A percentile compares a stretch with the other conserved stretches of the same genome.
Evolutionary conservation across 92 coral and sea anemone species (phyloP).

Genomic region (Diadumene lineata): DNA sequence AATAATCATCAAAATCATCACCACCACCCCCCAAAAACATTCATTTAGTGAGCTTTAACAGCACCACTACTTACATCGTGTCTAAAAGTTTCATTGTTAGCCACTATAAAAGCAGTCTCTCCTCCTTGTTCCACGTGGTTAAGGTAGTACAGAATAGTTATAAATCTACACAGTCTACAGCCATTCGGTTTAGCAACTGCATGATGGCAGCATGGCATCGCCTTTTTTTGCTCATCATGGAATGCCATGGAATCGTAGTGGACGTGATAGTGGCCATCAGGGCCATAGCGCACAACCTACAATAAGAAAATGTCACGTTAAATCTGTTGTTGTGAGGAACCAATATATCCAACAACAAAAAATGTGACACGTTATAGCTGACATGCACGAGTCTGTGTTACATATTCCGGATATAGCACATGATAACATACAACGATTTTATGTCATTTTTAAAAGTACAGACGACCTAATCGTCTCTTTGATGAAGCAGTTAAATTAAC

Average conservation of each 20-base stretch:
- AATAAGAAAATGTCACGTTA: not conserved
- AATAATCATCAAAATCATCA: too few species aligned
- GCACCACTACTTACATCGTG: constrained; percentile 37
- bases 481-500: too few species aligned
- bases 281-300: constrained; percentile 55
- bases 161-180: constrained; percentile 63
- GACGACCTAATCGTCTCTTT: too few species aligned
- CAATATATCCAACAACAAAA: too few species aligned
- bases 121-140: constrained; percentile 64
- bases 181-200: constrained; percentile 33
- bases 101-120: constrained; percentile 60
- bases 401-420: too few species aligned
- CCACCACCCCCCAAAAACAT: too few species aligned
- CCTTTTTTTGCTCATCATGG: constrained; percentile 24
- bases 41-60: too few species aligned
- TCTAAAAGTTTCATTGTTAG: constrained; percentile 50
- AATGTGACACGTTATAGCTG: too few species aligned
- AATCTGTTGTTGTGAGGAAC: not conserved
- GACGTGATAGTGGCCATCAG: constrained; percentile 58
- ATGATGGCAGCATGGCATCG: constrained; percentile 55
- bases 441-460: too few species aligned
- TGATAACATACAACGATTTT: too few species aligned
- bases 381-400: too few species aligned
- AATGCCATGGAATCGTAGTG: constrained; percentile 57
- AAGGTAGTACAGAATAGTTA: constrained; percentile 56